A percentile compares a stretch with the other conserved stretches of the same genome.
phyloP scores from a whole-genome alignment of 2,113 vertebrate genomes.

The Tragelaphus imberbis region DNA sequence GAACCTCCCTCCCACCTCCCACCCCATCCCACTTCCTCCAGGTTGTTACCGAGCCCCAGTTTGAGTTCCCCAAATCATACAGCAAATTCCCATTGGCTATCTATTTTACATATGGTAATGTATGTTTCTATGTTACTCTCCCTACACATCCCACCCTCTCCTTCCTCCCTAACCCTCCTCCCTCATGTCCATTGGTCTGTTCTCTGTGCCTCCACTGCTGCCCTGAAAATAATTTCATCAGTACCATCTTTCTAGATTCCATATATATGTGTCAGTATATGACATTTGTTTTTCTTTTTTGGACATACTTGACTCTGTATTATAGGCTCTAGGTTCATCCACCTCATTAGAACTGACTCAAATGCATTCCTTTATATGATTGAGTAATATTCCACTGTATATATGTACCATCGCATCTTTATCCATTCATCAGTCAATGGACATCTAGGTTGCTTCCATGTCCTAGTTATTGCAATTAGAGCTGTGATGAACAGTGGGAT shows the following conservation, averaged over 20 bases:
- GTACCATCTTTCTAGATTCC: neutral
- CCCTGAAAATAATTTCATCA: neutral
- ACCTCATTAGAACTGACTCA: neutral
- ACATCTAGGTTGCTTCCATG: neutral
- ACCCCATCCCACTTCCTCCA: neutral
- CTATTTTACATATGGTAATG: neutral
- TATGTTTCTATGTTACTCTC: neutral
- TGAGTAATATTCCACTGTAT: neutral
- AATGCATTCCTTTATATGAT: neutral
- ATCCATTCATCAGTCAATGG: neutral
- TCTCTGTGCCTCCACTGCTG: neutral
- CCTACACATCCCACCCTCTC: neutral
- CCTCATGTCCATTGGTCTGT: neutral
- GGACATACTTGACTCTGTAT: neutral
- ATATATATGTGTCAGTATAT: neutral
- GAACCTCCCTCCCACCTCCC: neutral
- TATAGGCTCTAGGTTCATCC: neutral
- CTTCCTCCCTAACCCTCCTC: neutral
- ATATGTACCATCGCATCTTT: neutral
- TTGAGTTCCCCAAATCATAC: neutral
- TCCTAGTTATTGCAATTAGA: neutral
- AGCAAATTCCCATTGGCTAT: neutral
- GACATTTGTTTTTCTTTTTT: neutral
- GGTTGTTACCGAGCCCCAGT: neutral
- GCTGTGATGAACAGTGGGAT: neutral